Evolutionary conservation across 2,113 vertebrate species (phyloP).

Genomic region (Myotis yumanensis): DNA sequence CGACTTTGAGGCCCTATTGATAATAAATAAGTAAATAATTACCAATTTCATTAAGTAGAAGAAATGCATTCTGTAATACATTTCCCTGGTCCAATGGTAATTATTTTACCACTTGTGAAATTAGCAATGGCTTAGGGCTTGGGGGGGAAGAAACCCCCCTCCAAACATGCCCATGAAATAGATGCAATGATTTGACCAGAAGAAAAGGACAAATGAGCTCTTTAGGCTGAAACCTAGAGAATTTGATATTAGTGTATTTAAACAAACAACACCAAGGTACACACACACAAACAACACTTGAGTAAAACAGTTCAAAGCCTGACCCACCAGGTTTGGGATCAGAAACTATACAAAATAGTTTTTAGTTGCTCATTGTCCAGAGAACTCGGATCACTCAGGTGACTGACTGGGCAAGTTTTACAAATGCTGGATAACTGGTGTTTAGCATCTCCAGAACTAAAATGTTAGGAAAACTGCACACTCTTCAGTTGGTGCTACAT

Average conservation of each 20-base stretch:
- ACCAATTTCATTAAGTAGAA: slow-evolving; percentile 62
- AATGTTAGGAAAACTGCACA: not conserved
- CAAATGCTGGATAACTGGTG: not conserved
- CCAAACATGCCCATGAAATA: not conserved
- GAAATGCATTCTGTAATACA: slow-evolving; percentile 43
- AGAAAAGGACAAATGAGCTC: not conserved
- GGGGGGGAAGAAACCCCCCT: not conserved
- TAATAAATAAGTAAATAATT: slow-evolving; percentile 78
- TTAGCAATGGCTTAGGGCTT: not conserved
- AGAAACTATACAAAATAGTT: not conserved
- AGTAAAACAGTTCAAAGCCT: not conserved
- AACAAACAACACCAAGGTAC: not conserved
- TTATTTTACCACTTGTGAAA: slow-evolving; percentile 35
- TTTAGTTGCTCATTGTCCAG: not conserved
- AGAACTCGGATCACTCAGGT: not conserved
- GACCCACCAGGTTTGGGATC: not conserved
- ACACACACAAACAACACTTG: not conserved
- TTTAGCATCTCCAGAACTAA: slow-evolving; percentile 1
- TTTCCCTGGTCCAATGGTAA: slow-evolving; percentile 4
- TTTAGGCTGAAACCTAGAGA: not conserved
- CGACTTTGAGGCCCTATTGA: slow-evolving; percentile 69
- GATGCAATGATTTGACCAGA: not conserved
- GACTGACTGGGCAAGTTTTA: not conserved
- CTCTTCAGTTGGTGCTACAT: not conserved
- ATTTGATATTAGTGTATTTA: not conserved